These are phyloP conservation scores for Triplophysa rosa DNA, from an alignment of 2,113 vertebrate species.

Conservation along the genomic window DNA sequence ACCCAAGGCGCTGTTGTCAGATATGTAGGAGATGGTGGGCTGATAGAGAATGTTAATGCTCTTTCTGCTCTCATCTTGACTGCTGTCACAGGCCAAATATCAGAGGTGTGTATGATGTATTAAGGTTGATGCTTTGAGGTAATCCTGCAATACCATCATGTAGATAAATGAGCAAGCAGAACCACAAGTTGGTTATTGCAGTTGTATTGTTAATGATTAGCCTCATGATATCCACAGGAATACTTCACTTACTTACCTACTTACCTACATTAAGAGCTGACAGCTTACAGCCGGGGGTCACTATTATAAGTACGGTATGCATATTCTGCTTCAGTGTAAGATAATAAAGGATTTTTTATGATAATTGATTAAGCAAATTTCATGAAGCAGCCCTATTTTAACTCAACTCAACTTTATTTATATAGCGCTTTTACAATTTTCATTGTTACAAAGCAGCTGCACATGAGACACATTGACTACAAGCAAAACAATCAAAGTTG, in stretches of 20 bases:
- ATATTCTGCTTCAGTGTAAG: too few species aligned
- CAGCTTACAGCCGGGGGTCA: too few species aligned
- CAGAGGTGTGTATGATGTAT: constrained; percentile 28
- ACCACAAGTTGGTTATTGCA: background rate
- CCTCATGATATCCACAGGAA: background rate
- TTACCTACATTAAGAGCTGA: too few species aligned
- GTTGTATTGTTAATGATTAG: background rate
- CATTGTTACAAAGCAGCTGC: too few species aligned
- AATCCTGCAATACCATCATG: constrained; percentile 15
- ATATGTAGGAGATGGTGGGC: constrained; percentile 2
- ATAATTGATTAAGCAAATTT: too few species aligned
- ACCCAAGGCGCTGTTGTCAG: constrained; percentile 25
- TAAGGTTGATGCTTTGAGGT: constrained; percentile 3
- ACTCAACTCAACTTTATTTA: too few species aligned
- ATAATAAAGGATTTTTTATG: too few species aligned
- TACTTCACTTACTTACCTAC: background rate
- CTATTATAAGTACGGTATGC: too few species aligned
- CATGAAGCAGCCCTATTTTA: too few species aligned
- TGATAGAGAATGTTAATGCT: constrained; percentile 21
- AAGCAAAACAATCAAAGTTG: too few species aligned
- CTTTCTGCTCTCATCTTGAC: constrained; percentile 2
- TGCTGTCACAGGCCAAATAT: constrained; percentile 26
- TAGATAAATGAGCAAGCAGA: background rate
- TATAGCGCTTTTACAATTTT: too few species aligned
- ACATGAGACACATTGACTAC: too few species aligned